Evolutionary conservation across 2,888 invertebrate species (phyloP).

Genomic region (Blastobasis adustella): DNA sequence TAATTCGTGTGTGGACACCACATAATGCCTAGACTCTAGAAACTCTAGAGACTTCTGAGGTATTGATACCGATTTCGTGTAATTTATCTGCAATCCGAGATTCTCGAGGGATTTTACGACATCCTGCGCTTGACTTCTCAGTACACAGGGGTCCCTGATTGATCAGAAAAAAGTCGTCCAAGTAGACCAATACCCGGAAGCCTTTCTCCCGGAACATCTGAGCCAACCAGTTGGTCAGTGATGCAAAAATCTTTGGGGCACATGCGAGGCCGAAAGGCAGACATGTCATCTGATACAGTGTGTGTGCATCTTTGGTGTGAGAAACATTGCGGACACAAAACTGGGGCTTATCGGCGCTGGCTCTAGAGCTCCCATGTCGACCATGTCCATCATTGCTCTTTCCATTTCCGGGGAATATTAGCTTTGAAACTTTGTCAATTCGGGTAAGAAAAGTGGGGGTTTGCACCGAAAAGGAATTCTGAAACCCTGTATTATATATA

Average conservation of each 20-base stretch:
- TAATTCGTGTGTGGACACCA: slow-evolving; percentile 8
- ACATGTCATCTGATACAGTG: slow-evolving; percentile 20
- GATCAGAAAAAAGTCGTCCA: slow-evolving; percentile 16
- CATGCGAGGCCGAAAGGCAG: slow-evolving; percentile 24
- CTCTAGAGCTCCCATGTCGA: slow-evolving; percentile 9
- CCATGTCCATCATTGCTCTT: slow-evolving; percentile 11
- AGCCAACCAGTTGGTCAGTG: slow-evolving; percentile 15
- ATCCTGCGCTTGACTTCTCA: slow-evolving; percentile 5
- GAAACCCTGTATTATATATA: slow-evolving; percentile 12
- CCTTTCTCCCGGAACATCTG: slow-evolving; percentile 9
- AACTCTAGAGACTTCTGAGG: slow-evolving; percentile 9
- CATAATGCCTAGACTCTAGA: slow-evolving; percentile 11
- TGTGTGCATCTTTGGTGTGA: slow-evolving; percentile 19
- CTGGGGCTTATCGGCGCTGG: slow-evolving; percentile 11
- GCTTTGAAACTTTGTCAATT: not conserved
- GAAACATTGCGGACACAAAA: slow-evolving; percentile 21
- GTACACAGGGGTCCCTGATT: slow-evolving; percentile 11
- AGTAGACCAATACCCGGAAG: slow-evolving; percentile 11
- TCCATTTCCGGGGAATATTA: slow-evolving; percentile 10
- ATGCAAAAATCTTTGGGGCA: slow-evolving; percentile 19
- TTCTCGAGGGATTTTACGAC: slow-evolving; percentile 1
- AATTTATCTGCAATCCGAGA: slow-evolving; percentile 15
- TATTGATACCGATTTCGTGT: slow-evolving; percentile 9
- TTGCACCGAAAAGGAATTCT: slow-evolving; percentile 16
- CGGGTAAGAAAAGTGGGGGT: slow-evolving; percentile 11